These are phyloP conservation scores for Diorhabda elongata DNA, from an alignment of 1,140 invertebrate genomes.

Conservation along the genomic window DNA sequence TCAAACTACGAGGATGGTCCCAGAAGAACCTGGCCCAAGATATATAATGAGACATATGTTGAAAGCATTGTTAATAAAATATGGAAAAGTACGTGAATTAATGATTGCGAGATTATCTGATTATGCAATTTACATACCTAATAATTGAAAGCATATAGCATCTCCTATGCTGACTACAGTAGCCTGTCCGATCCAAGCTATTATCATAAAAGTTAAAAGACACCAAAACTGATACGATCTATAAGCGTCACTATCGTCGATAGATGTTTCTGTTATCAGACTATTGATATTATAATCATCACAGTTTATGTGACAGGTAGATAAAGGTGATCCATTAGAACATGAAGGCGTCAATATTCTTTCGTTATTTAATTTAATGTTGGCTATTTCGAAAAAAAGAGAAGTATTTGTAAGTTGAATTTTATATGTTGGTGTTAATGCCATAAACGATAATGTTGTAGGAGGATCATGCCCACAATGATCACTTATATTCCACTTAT, in stretches of 20 bases:
- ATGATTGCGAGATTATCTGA: no score
- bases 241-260: constrained; percentile 42
- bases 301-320: constrained; percentile 52
- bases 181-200: constrained; percentile 78
- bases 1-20: no score
- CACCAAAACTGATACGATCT: constrained; percentile 63
- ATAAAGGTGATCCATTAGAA: constrained; percentile 29
- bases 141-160: constrained; percentile 74
- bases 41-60: no score
- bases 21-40: no score
- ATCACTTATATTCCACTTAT: neutral
- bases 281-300: constrained; percentile 43
- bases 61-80: no score
- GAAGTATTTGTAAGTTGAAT: neutral
- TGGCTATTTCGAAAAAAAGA: constrained; percentile 39
- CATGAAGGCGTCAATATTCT: constrained; percentile 48
- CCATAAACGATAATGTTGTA: constrained; percentile 5
- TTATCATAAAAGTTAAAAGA: constrained; percentile 63
- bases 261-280: neutral
- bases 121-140: constrained; percentile 55
- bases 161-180: constrained; percentile 77
- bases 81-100: no score
- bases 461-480: neutral
- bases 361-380: constrained; percentile 44
- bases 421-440: neutral